Percentiles rank a stretch among this genome's conserved stretches.
phyloP scores from a whole-genome alignment of 2,797 vertebrate species.

The Crocidura indochinensis region DNA sequence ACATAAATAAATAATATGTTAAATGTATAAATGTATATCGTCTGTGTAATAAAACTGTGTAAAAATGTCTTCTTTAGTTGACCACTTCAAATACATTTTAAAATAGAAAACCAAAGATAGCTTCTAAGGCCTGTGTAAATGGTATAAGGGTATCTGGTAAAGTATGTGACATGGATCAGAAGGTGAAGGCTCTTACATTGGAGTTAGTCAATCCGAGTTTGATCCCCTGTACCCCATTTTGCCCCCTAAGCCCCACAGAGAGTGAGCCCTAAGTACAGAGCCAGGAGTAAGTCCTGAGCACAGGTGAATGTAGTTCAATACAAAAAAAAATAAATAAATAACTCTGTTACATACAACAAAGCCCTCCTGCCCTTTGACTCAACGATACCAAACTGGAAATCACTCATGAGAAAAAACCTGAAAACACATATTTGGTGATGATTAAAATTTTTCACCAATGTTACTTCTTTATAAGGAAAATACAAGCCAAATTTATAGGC shows the following conservation, averaged over 20 bases:
- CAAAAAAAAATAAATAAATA: too few species aligned
- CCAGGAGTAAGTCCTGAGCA: too few species aligned
- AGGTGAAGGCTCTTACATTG: too few species aligned
- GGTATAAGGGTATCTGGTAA: neutral
- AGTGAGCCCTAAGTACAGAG: too few species aligned
- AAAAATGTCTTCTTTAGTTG: constrained; percentile 6
- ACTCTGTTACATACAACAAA: too few species aligned
- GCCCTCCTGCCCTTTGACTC: neutral
- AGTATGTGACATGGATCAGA: too few species aligned
- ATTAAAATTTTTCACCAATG: neutral
- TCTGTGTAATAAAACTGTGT: neutral
- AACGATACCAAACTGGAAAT: neutral
- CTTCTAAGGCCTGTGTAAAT: neutral
- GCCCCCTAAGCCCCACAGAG: too few species aligned
- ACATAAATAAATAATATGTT: too few species aligned
- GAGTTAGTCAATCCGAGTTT: too few species aligned
- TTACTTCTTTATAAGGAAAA: constrained; percentile 42
- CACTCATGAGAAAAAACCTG: neutral
- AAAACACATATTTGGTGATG: neutral
- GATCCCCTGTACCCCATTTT: too few species aligned
- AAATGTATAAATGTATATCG: too few species aligned
- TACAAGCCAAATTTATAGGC: neutral
- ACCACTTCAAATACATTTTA: constrained; percentile 37
- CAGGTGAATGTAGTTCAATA: too few species aligned
- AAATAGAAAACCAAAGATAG: neutral